These are phyloP conservation scores for Sisor rabdophorus DNA, from an alignment of 2,113 vertebrate genomes.

Conservation along the genomic window DNA sequence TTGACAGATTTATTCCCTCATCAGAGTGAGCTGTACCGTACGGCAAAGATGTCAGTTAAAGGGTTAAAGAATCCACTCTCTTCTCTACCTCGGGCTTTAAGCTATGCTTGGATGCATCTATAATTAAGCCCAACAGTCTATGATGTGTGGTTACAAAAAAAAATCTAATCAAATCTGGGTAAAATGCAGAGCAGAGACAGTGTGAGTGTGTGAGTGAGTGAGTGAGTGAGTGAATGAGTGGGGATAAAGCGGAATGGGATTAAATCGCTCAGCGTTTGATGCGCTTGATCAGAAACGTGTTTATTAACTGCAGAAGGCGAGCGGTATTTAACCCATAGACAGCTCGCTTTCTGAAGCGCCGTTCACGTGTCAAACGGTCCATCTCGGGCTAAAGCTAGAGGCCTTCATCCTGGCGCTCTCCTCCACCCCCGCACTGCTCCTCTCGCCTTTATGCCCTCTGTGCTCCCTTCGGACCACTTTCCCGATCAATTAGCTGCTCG, in stretches of 20 bases:
- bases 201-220: conserved; percentile 58
- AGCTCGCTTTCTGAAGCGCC: conserved; percentile 72
- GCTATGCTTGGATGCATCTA: conserved; percentile 72
- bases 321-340: conserved; percentile 74
- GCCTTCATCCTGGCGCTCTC: conserved; percentile 26
- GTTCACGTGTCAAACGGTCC: conserved; percentile 71
- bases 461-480: conserved; percentile 62
- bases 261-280: conserved; percentile 68
- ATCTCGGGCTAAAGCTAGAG: conserved; percentile 60
- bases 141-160: conserved; percentile 65
- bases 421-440: conserved; percentile 45
- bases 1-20: too few species aligned
- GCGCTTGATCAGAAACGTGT: conserved; percentile 77
- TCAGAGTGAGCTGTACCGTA: too few species aligned
- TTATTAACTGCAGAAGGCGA: conserved; percentile 73
- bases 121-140: conserved; percentile 72
- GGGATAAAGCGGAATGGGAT: conserved; percentile 54
- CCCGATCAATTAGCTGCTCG: conserved; percentile 65
- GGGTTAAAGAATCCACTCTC: conserved; percentile 28
- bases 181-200: conserved; percentile 63
- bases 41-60: too few species aligned
- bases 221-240: conserved; percentile 46
- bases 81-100: conserved; percentile 68
- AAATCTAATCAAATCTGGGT: conserved; percentile 69
- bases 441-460: conserved; percentile 48